Evolutionary conservation across 2,888 invertebrate species (phyloP).

Genomic region (Acleris emargana): DNA sequence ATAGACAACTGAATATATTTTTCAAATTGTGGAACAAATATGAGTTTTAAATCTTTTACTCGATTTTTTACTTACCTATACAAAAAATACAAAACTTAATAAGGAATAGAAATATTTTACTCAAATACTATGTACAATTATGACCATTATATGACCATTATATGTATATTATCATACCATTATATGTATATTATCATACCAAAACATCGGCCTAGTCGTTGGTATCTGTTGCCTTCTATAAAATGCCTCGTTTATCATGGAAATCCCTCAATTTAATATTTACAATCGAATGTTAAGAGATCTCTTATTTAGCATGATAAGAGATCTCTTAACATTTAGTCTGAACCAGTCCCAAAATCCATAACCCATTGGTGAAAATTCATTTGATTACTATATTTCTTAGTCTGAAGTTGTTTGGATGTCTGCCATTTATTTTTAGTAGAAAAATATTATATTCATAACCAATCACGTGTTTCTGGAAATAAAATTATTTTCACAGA

Average conservation of each 20-base stretch:
- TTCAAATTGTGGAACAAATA: conserved; percentile 2
- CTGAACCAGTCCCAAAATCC: conserved; percentile 26
- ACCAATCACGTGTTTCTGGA: too few relatives aligned
- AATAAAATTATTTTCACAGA: too few relatives aligned
- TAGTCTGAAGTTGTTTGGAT: conserved; percentile 19
- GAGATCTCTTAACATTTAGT: conserved; percentile 25
- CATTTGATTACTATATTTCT: conserved; percentile 22
- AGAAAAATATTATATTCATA: too few relatives aligned
- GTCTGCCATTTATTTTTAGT: conserved; percentile 17
- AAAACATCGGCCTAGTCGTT: conserved; percentile 16
- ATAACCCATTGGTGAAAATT: conserved; percentile 24
- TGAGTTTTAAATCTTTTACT: too few relatives aligned
- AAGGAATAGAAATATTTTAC: too few relatives aligned
- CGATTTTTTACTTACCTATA: too few relatives aligned
- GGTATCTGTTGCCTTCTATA: conserved; percentile 8
- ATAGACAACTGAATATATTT: conserved; percentile 19
- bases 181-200: too few relatives aligned
- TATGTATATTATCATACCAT: too few relatives aligned
- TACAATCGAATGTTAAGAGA: conserved; percentile 29
- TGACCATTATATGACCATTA: background rate
- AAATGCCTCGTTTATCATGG: conserved; percentile 28
- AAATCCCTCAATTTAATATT: conserved; percentile 36
- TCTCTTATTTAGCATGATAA: conserved; percentile 22
- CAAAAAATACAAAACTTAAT: background rate
- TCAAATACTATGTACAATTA: background rate